A percentile compares a stretch with the other conserved stretches of the same genome.
phyloP scores from a whole-genome alignment of 1,140 invertebrate species.

The Bombus confusus region DNA sequence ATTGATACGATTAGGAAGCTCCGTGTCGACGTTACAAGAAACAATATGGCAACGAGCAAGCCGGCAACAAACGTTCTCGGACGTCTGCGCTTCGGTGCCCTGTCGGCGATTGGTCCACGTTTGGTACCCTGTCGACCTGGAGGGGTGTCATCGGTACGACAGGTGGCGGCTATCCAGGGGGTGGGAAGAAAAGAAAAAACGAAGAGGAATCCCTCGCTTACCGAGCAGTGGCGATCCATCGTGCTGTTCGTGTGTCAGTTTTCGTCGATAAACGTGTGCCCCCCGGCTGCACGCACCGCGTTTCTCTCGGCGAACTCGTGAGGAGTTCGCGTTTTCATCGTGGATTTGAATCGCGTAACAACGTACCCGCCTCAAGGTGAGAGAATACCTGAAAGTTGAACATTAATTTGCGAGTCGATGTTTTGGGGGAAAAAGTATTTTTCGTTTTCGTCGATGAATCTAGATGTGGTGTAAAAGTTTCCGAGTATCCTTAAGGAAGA shows the following conservation, averaged over 20 bases:
- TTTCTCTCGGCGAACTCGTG: neutral
- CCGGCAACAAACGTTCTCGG: slow-evolving; percentile 20
- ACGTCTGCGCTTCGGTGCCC: slow-evolving; percentile 71
- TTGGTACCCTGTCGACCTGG: slow-evolving; percentile 55
- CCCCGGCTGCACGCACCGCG: neutral
- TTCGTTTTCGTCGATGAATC: neutral
- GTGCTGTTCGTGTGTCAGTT: slow-evolving; percentile 29
- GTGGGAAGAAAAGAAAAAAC: slow-evolving; percentile 1
- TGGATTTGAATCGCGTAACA: slow-evolving; percentile 4
- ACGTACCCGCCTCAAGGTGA: slow-evolving; percentile 30
- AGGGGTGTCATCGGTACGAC: slow-evolving; percentile 21
- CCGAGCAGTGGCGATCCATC: slow-evolving; percentile 19
- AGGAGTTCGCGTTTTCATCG: neutral
- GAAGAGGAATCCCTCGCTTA: slow-evolving; percentile 6
- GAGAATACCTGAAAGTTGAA: neutral
- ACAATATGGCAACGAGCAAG: slow-evolving; percentile 49
- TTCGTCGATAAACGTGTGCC: neutral
- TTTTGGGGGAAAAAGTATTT: neutral
- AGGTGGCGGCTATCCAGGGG: slow-evolving; percentile 28
- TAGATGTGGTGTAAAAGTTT: neutral
- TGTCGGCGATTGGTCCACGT: slow-evolving; percentile 77
- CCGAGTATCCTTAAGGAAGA: neutral
- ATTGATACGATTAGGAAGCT: slow-evolving; percentile 62
- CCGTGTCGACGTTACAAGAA: slow-evolving; percentile 42
- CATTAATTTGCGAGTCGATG: too few relatives aligned